These are phyloP conservation scores for Pteria penguin DNA, from an alignment of 2,888 invertebrate genomes.

Conservation along the genomic window DNA sequence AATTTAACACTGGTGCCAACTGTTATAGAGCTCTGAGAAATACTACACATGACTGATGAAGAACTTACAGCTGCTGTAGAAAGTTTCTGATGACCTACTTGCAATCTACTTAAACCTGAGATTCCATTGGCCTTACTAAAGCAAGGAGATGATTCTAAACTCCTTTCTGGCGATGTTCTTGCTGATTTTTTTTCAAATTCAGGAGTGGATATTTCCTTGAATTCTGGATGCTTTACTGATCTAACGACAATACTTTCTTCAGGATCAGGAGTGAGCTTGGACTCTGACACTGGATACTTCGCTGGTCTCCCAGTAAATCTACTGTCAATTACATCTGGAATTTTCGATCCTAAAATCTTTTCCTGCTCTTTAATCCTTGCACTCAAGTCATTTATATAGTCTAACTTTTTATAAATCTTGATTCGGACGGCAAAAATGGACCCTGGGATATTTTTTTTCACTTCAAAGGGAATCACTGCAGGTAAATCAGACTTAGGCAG, in stretches of 20 bases:
- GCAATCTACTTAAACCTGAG: conserved; percentile 37
- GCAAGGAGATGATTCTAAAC: no score
- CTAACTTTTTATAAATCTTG: conserved; percentile 61
- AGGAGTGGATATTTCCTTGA: background rate
- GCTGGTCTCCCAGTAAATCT: background rate
- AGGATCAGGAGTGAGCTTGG: background rate
- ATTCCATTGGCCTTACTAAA: conserved; percentile 35
- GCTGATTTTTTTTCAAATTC: background rate
- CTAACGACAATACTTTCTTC: background rate
- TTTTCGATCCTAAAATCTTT: no score
- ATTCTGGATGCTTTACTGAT: background rate
- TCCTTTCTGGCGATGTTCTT: background rate
- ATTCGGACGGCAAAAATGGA: conserved; percentile 69
- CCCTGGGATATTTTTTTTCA: conserved; percentile 64
- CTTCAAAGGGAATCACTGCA: conserved; percentile 66
- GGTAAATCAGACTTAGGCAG: conserved; percentile 68
- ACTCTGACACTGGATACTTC: background rate
- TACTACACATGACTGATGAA: background rate
- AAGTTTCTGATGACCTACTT: conserved; percentile 27
- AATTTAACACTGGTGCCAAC: background rate
- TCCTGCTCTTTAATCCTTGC: background rate
- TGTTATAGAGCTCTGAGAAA: background rate
- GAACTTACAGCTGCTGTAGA: background rate
- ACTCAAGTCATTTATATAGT: conserved; percentile 34
- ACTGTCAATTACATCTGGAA: background rate